These are phyloP conservation scores for Didymodactylos carnosus DNA, from an alignment of 2,888 invertebrate genomes.

Conservation along the genomic window DNA sequence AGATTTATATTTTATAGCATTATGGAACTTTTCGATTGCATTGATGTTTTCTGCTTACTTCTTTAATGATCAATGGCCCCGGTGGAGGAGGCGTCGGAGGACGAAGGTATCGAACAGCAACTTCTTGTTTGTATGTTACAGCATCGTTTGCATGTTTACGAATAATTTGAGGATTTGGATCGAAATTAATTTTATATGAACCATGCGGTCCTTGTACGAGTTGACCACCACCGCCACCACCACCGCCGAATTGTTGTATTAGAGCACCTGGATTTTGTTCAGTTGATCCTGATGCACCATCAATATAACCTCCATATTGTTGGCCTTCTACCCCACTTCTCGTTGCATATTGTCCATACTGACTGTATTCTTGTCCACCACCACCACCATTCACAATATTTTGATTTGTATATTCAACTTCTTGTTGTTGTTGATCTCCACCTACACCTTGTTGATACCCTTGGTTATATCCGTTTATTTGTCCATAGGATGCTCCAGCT, in stretches of 20 bases:
- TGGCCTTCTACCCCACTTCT: neutral
- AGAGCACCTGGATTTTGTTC: neutral
- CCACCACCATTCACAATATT: neutral
- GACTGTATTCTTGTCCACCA: neutral
- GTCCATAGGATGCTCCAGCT: too few species aligned
- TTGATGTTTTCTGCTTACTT: neutral
- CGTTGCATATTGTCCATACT: neutral
- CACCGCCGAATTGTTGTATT: neutral
- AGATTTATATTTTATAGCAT: neutral
- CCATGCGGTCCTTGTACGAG: neutral
- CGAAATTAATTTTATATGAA: conserved; percentile 10
- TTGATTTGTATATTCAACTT: too few species aligned
- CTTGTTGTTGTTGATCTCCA: neutral
- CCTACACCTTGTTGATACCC: neutral
- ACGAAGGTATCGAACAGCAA: conserved; percentile 9
- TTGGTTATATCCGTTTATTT: too few species aligned
- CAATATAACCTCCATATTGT: neutral
- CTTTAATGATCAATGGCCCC: conserved; percentile 9
- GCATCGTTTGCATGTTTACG: neutral
- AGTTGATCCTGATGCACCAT: neutral
- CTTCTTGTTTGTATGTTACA: conserved; percentile 8
- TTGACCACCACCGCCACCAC: neutral
- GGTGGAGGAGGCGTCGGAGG: conserved; percentile 14
- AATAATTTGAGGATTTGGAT: conserved; percentile 8
- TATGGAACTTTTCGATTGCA: neutral